Evolutionary conservation across 2,888 invertebrate species (phyloP), one percentile per base, ranked within the genome.

Genomic region (Eupithecia pulchellata): DNA sequence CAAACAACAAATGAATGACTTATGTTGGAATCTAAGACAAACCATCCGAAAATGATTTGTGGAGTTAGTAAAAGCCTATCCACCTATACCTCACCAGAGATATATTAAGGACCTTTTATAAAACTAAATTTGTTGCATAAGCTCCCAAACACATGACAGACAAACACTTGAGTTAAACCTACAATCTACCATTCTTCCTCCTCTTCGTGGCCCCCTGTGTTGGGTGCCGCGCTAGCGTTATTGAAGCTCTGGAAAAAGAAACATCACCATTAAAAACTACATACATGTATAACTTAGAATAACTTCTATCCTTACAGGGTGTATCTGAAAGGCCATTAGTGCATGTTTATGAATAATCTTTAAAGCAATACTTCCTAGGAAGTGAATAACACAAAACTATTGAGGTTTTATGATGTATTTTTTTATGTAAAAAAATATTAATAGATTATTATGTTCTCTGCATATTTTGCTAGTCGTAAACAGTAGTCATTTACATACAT

Each of bases 181-280:
- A 78, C 42, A 58, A 61, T 81, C 81, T 95, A 95, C 95, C 95
- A 96, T 32, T 91, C 91, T 76, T 95, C 95, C 9, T 95, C 95
- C 0, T 93, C 94, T 77, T 95, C 95, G 52, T 89, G 86, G 17
- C 91, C 91, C 69, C 86, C 87, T 6, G 61, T 84, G 85, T 1
- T 74, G 85, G 4, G 78, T 82, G 83, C 76, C 11, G 89, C 73
- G 34, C 80, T 76, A 2, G 87, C 86, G 65, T 84, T 86, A 73
- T 89, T 90, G 81, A 93, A 92, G 72, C 86, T 89, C 93, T 92
- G 87, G 17, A 88, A 76, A n/a, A 55, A 4, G 42, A 62, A 27
- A 66, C 4, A 9, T 8, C 52, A 52, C 9, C 9, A 11, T 52
- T 52, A 13, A 52, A 52, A 47, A 52, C 20, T 25, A 47, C n/a